Evolutionary conservation across 92 coral and sea anemone species (phyloP), one percentile per base, ranked within the genome.

Genomic region (Parazoanthus darwini): DNA sequence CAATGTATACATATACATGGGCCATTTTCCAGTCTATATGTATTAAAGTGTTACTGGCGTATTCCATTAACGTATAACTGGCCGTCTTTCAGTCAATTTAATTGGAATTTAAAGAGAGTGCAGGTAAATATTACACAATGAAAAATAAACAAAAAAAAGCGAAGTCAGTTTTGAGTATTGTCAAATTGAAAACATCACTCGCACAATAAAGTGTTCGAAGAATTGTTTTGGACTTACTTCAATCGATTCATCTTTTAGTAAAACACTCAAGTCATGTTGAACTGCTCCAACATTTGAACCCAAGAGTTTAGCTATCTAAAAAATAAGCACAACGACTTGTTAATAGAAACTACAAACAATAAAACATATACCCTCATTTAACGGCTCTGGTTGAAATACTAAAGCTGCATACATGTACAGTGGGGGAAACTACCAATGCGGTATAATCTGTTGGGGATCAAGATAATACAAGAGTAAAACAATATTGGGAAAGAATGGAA

Each of bases 241-340:
- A 68, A 97, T 91, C 78, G 98, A 95, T 93, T 97, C 99, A 93
- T 97, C 99, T 94, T 95, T 97, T 81, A 97, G 94, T 81, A 97
- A 90, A 80, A 97, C 86, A 92, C 96, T 94, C 86, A 97, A 94
- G 88, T 97, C 99, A 78, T 92, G 97, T 79, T 95, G 96, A 26
- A 96, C 92, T 78, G 92, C 75, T 74, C 95, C 96, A 73, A 95
- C 98, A 89, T 80, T 91, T 71, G 94, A 85, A 76, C 98, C 98
- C 84, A 97, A 91, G 37, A 97, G 92, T 86, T 97, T 97, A 51
- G 95, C 96, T 85, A 97, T 96, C 99, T 97, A 77, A 23, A 82
- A 38, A 14, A 7, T 29, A 63, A 51, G 46, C 42, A 65, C 68
- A 84, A 84, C 68, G 25, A 4, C 3, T 54, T 54, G 9, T 63